These are phyloP conservation scores for Candoia aspera DNA, from an alignment of 2,113 vertebrate species.

Conservation along the genomic window DNA sequence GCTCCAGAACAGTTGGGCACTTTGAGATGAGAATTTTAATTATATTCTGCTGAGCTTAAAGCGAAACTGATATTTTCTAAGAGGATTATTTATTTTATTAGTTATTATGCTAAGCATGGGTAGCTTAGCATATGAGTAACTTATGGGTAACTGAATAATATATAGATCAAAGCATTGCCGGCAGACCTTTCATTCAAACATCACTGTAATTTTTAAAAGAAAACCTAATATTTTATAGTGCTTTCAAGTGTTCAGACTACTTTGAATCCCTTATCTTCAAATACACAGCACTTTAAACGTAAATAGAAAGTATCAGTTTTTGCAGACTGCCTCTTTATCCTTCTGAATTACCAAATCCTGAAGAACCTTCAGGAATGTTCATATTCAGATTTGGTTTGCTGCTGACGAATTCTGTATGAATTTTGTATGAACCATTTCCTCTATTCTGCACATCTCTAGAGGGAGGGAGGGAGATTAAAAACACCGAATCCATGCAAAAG, in stretches of 20 bases:
- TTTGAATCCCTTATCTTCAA: not conserved
- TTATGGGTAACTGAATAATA: not conserved
- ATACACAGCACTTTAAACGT: not conserved
- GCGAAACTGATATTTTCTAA: slow-evolving; percentile 30
- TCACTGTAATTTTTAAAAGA: slow-evolving; percentile 37
- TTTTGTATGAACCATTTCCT: not conserved
- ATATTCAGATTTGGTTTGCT: not conserved
- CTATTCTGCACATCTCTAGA: not conserved
- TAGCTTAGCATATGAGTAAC: not conserved
- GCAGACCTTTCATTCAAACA: slow-evolving; percentile 19
- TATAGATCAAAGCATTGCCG: not conserved
- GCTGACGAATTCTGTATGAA: not conserved
- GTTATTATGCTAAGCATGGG: not conserved
- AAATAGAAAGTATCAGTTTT: not conserved
- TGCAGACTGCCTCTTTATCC: not conserved
- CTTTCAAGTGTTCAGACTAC: not conserved
- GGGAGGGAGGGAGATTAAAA: not conserved
- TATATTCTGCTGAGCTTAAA: slow-evolving; percentile 34
- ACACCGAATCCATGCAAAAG: not conserved
- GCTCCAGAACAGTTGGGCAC: slow-evolving; percentile 1
- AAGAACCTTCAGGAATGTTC: not conserved
- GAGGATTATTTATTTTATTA: slow-evolving; percentile 3
- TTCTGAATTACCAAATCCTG: not conserved
- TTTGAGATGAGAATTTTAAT: slow-evolving; percentile 45
- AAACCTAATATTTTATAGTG: slow-evolving; percentile 13